Percentiles rank a stretch among this genome's conserved stretches.
Evolutionary conservation across 2,888 invertebrate species (phyloP).

Genomic region (Drosophila melanosoma): DNA sequence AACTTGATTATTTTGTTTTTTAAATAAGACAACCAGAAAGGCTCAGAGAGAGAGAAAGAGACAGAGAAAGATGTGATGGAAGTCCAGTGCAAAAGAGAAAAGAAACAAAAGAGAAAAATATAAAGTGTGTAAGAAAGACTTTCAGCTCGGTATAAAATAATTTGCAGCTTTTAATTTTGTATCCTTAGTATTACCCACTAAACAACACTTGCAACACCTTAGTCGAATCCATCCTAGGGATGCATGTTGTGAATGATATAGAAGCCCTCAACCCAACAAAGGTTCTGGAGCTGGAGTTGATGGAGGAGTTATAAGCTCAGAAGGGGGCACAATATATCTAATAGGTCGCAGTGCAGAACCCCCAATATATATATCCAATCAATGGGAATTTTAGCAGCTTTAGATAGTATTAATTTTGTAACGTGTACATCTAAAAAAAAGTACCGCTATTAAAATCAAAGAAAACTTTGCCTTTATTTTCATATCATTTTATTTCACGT

Average conservation of each 20-base stretch:
- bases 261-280: too few species aligned
- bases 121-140: neutral
- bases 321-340: too few species aligned
- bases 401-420: too few species aligned
- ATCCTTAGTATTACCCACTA: neutral
- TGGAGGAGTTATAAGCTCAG: too few species aligned
- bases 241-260: too few species aligned
- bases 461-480: slow-evolving; percentile 31
- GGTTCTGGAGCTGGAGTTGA: too few species aligned
- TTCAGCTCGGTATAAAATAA: neutral
- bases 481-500: slow-evolving; percentile 59
- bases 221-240: neutral
- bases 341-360: too few species aligned
- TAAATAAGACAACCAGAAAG: neutral
- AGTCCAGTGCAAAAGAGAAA: neutral
- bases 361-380: neutral
- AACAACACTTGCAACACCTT: neutral
- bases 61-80: neutral
- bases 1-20: neutral
- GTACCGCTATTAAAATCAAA: neutral
- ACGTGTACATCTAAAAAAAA: neutral
- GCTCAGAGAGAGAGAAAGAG: neutral
- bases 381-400: too few species aligned
- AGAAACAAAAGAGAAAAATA: neutral
- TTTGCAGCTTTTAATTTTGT: neutral